Percentiles rank a stretch among this genome's conserved stretches.
Conservation (phyloP, 1,140 invertebrate species). For the Neomicropteryx cornuta region DNA sequence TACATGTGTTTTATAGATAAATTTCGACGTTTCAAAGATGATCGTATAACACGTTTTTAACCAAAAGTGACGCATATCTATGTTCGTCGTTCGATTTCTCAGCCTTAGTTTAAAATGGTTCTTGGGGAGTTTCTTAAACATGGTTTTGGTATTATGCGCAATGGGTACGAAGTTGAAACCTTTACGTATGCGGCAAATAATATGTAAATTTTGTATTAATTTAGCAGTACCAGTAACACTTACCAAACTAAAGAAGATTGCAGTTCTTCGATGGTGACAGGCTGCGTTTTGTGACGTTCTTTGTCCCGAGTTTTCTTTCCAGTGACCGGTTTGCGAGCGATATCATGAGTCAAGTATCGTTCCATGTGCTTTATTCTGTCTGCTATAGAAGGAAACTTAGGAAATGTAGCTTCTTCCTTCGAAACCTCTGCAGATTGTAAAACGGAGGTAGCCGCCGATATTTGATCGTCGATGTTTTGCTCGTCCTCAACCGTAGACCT, state of each 20-base stretch:
- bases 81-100: too few relatives aligned
- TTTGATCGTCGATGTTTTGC: conserved; percentile 22
- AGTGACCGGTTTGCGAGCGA: conserved; percentile 23
- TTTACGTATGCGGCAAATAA: too few relatives aligned
- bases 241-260: conserved; percentile 41
- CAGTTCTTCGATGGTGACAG: conserved; percentile 52
- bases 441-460: not conserved
- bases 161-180: too few relatives aligned
- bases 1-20: too few relatives aligned
- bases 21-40: too few relatives aligned
- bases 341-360: conserved; percentile 30
- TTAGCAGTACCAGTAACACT: too few relatives aligned
- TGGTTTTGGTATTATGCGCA: too few relatives aligned
- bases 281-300: conserved; percentile 52
- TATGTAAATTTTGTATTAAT: too few relatives aligned
- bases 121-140: too few relatives aligned
- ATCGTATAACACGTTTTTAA: too few relatives aligned
- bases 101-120: too few relatives aligned
- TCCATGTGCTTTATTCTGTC: conserved; percentile 38
- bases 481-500: conserved; percentile 34
- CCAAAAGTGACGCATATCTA: too few relatives aligned
- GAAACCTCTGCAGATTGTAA: conserved; percentile 14
- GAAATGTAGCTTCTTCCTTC: conserved; percentile 16
- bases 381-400: conserved; percentile 36
- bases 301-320: conserved; percentile 36